Evolutionary conservation across 30 jellyfish, hydroid and myxozoan genomes (phyloP).

Genomic region (Aurelia aurita): DNA sequence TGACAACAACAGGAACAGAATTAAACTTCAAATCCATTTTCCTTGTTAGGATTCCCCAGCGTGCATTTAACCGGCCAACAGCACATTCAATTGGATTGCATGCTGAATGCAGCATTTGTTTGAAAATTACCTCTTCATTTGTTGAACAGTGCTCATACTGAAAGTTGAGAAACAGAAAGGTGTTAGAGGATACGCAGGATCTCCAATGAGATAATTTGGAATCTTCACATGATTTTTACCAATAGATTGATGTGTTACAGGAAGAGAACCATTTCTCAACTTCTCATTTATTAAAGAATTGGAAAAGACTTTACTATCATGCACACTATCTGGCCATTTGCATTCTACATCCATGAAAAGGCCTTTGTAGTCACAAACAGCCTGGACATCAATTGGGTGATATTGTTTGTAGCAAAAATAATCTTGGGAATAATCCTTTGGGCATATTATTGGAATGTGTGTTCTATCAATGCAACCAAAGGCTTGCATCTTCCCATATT

Average conservation of each 20-base stretch:
- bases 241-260: no score
- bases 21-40: constrained; percentile 47
- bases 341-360: constrained; percentile 76
- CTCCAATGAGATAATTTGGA: no score
- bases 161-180: constrained; percentile 2
- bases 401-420: constrained; percentile 64
- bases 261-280: no score
- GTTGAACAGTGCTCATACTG: constrained; percentile 47
- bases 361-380: constrained; percentile 69
- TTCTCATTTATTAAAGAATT: no score
- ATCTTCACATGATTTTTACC: no score
- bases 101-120: constrained; percentile 46
- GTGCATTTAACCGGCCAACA: constrained; percentile 65
- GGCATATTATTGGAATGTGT: constrained; percentile 60
- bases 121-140: constrained; percentile 57
- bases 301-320: no score
- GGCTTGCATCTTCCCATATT: constrained; percentile 72
- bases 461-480: constrained; percentile 78
- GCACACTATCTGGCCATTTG: constrained; percentile 54
- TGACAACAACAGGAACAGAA: constrained; percentile 22
- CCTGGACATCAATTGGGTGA: constrained; percentile 58
- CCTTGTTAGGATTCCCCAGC: constrained; percentile 63
- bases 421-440: constrained; percentile 35
- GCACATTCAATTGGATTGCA: constrained; percentile 76
- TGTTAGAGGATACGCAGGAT: no score